Conservation (phyloP, 2,797 vertebrate genomes). For the Sphenodon punctatus region DNA sequence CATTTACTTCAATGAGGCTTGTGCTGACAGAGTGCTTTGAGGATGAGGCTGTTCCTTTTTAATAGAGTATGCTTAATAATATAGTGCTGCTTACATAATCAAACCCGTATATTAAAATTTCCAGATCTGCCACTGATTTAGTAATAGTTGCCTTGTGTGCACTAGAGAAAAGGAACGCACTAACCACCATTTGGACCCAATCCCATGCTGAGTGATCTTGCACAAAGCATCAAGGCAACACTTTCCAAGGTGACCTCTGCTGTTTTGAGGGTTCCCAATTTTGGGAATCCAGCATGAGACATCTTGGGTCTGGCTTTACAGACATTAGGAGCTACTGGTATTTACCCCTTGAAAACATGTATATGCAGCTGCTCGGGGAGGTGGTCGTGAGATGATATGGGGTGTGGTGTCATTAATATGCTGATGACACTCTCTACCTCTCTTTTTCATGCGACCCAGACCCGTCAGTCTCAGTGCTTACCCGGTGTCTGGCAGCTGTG, state of each 20-base stretch:
- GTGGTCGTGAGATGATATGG: too few species aligned
- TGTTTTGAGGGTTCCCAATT: not conserved
- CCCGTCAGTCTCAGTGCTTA: too few species aligned
- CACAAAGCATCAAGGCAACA: not conserved
- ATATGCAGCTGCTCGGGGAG: too few species aligned
- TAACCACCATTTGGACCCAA: not conserved
- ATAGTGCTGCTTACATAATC: too few species aligned
- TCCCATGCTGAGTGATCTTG: rapidly evolving
- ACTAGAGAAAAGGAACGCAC: rapidly evolving
- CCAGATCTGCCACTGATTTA: not conserved
- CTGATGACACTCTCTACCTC: too few species aligned
- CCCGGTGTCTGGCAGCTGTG: too few species aligned
- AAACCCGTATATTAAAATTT: not conserved
- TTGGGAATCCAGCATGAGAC: not conserved
- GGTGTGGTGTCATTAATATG: too few species aligned
- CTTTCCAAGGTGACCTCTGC: not conserved
- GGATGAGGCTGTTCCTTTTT: too few species aligned
- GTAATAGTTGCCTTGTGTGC: not conserved
- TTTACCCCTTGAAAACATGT: not conserved
- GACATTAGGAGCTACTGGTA: not conserved
- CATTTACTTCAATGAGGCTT: too few species aligned
- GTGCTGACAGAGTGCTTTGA: too few species aligned
- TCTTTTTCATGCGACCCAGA: too few species aligned
- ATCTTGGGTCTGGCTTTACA: not conserved
- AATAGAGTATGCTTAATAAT: too few species aligned